phyloP scores from a whole-genome alignment of 1,140 invertebrate species.

The Macrocentrus cingulum region DNA sequence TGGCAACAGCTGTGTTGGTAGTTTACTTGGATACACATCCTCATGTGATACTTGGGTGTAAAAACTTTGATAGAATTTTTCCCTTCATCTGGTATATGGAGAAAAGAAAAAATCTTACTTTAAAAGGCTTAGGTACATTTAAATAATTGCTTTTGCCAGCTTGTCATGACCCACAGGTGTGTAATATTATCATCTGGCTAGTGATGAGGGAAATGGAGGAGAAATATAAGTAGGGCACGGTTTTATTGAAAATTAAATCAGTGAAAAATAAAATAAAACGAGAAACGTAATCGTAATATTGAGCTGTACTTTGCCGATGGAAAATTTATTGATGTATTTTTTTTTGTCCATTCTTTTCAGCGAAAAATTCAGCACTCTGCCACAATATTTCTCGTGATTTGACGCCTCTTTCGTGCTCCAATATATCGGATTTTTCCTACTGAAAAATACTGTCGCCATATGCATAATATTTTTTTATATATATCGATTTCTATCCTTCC shows the following conservation, averaged over 20 bases:
- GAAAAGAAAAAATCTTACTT: too few relatives aligned
- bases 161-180: too few relatives aligned
- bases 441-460: constrained; percentile 9
- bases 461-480: neutral
- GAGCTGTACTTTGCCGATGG: neutral
- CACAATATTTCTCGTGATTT: neutral
- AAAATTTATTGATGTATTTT: constrained; percentile 1
- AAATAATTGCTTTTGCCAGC: too few relatives aligned
- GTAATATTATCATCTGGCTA: too few relatives aligned
- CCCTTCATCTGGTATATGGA: too few relatives aligned
- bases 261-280: neutral
- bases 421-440: neutral
- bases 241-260: neutral
- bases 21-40: neutral
- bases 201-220: too few relatives aligned
- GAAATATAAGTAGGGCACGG: too few relatives aligned
- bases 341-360: neutral
- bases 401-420: neutral
- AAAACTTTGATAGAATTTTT: too few relatives aligned
- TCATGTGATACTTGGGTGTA: neutral
- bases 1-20: neutral
- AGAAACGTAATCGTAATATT: neutral
- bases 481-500: neutral
- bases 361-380: neutral
- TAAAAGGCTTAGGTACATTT: too few relatives aligned